Evolutionary conservation across 2,113 vertebrate genomes (phyloP).

Genomic region (Furnarius figulus): DNA sequence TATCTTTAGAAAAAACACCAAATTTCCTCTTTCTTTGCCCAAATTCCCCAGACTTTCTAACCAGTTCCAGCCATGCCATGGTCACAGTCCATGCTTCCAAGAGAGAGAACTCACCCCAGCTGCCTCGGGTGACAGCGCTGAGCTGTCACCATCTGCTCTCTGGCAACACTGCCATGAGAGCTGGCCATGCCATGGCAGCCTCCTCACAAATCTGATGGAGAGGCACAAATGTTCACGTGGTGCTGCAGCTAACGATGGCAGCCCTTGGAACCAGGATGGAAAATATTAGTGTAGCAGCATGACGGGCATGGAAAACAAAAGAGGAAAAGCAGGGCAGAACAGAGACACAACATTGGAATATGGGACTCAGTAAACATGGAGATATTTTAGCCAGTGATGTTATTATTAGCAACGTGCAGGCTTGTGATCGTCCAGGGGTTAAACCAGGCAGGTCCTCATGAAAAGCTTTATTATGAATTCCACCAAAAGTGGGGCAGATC

Average conservation of each 20-base stretch:
- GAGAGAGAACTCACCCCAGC: not conserved
- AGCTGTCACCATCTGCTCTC: conserved; percentile 51
- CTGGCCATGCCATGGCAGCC: conserved; percentile 18
- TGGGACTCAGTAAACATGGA: not conserved
- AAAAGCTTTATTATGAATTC: not conserved
- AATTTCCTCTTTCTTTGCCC: not conserved
- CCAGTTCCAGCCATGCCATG: not conserved
- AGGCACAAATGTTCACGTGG: conserved; percentile 40
- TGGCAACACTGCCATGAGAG: conserved; percentile 50
- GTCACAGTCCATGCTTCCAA: not conserved
- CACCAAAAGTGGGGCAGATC: not conserved
- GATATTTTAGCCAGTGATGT: not conserved
- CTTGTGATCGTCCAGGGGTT: not conserved
- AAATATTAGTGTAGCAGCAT: conserved; percentile 65
- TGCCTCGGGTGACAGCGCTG: not conserved
- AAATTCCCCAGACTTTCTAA: not conserved
- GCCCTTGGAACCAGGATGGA: conserved; percentile 55
- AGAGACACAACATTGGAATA: not conserved
- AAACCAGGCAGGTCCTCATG: not conserved
- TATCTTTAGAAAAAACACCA: not conserved
- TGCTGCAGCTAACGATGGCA: conserved; percentile 41
- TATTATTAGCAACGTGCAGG: not conserved
- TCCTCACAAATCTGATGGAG: conserved; percentile 22
- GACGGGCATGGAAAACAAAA: conserved; percentile 39
- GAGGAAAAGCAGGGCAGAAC: not conserved